Conservation (phyloP, 2,113 vertebrate species). For the Ornithorhynchus anatinus region DNA sequence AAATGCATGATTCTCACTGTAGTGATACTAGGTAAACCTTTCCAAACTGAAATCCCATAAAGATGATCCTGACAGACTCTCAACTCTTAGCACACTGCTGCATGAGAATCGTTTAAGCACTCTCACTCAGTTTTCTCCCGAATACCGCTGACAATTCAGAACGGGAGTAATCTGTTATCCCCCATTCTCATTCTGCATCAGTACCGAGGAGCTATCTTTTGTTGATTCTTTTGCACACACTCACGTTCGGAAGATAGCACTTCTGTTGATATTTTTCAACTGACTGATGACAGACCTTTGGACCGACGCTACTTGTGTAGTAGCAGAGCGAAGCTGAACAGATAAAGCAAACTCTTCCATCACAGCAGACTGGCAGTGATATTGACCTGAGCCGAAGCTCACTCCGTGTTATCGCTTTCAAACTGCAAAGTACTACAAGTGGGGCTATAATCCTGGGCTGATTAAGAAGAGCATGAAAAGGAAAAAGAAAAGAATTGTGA, state of each 20-base stretch:
- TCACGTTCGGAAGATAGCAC: not conserved
- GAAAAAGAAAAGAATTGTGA: not conserved
- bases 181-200: not conserved
- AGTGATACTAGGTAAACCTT: not conserved
- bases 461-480: not conserved
- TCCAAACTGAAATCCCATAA: not conserved
- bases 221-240: not conserved
- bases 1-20: slow-evolving; percentile 10
- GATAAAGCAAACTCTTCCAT: not conserved
- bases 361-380: not conserved
- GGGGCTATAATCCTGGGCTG: not conserved
- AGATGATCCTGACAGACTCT: not conserved
- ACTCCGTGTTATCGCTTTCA: not conserved
- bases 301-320: not conserved
- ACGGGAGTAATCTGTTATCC: not conserved
- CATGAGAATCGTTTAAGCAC: not conserved
- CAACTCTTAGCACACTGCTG: slow-evolving; percentile 8
- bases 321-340: not conserved
- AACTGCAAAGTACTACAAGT: not conserved
- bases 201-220: not conserved
- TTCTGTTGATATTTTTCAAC: not conserved
- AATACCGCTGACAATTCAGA: not conserved
- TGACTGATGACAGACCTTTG: not conserved
- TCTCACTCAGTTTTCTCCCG: slow-evolving; percentile 4
- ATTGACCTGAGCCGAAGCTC: not conserved